Evolutionary conservation across 2,888 invertebrate species (phyloP).

Genomic region (Campopleginae sp.): DNA sequence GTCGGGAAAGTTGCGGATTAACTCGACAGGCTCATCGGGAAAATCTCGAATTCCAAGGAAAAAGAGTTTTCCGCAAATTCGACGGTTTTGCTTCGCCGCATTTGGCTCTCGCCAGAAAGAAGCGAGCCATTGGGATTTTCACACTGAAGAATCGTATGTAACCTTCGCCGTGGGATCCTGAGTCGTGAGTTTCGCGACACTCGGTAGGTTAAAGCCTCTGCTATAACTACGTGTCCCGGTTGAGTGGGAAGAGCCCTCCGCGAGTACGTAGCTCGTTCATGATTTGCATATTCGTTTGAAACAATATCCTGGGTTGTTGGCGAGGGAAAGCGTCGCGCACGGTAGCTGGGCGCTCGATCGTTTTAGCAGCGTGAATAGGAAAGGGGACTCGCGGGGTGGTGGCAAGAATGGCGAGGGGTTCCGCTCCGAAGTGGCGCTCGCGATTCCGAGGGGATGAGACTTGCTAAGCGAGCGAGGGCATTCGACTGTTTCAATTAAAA

Average conservation of each 20-base stretch:
- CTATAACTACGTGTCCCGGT: slow-evolving; percentile 51
- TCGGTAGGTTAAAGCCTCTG: slow-evolving; percentile 12
- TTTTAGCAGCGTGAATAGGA: slow-evolving; percentile 73
- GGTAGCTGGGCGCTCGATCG: slow-evolving; percentile 73
- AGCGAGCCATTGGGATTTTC: too few relatives aligned
- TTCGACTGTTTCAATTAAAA: slow-evolving; percentile 83
- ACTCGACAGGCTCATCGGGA: not conserved
- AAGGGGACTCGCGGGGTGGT: slow-evolving; percentile 41
- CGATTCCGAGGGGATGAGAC: slow-evolving; percentile 56
- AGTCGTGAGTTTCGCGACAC: slow-evolving; percentile 3
- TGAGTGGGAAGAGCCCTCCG: slow-evolving; percentile 50
- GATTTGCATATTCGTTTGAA: slow-evolving; percentile 84
- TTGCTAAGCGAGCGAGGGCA: slow-evolving; percentile 66
- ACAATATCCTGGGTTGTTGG: slow-evolving; percentile 81
- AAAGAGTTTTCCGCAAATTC: not conserved
- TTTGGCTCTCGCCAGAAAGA: too few relatives aligned
- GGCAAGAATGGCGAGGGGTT: slow-evolving; percentile 67
- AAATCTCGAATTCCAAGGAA: not conserved
- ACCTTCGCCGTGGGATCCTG: not conserved
- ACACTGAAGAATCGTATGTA: not conserved
- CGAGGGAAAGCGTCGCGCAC: slow-evolving; percentile 66
- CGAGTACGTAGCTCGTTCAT: slow-evolving; percentile 74
- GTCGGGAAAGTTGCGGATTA: not conserved
- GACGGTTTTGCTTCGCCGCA: not conserved
- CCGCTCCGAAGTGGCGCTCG: slow-evolving; percentile 57